Percentiles rank a stretch among this genome's conserved stretches.
Conservation (phyloP, 2,113 vertebrate genomes). For the Microcebus ravelobensis region DNA sequence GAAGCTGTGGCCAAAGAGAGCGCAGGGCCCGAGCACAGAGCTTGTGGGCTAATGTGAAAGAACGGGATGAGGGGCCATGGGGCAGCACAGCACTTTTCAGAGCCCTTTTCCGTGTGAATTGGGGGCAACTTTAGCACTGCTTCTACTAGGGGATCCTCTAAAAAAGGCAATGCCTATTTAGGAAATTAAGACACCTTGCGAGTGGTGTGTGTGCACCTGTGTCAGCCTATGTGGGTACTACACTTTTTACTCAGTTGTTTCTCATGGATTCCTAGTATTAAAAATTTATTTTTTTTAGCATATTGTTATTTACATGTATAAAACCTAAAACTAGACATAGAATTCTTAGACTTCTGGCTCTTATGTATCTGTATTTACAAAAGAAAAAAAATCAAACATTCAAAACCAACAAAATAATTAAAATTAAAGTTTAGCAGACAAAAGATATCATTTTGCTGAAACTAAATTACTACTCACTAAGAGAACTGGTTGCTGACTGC, state of each 20-base stretch:
- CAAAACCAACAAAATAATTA: background rate
- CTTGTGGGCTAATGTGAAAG: background rate
- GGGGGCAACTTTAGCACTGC: background rate
- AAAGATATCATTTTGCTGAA: background rate
- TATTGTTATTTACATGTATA: background rate
- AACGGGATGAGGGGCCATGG: fast-evolving
- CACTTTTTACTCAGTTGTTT: background rate
- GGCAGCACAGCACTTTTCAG: background rate
- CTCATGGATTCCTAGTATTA: background rate
- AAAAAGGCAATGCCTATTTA: background rate
- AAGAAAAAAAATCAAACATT: slow-evolving; percentile 19
- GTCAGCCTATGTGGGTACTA: background rate
- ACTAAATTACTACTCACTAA: background rate
- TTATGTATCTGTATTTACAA: background rate
- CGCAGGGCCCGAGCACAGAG: background rate
- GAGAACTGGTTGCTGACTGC: background rate
- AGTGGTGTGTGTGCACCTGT: background rate
- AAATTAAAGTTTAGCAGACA: background rate
- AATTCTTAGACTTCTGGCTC: background rate
- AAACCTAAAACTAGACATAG: background rate
- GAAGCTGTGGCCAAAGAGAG: background rate
- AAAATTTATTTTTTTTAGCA: background rate
- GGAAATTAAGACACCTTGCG: background rate
- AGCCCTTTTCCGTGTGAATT: background rate
- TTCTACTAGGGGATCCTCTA: background rate